These are phyloP conservation scores for Ramphastos sulfuratus DNA, from an alignment of 2,113 vertebrate species.

Conservation along the genomic window DNA sequence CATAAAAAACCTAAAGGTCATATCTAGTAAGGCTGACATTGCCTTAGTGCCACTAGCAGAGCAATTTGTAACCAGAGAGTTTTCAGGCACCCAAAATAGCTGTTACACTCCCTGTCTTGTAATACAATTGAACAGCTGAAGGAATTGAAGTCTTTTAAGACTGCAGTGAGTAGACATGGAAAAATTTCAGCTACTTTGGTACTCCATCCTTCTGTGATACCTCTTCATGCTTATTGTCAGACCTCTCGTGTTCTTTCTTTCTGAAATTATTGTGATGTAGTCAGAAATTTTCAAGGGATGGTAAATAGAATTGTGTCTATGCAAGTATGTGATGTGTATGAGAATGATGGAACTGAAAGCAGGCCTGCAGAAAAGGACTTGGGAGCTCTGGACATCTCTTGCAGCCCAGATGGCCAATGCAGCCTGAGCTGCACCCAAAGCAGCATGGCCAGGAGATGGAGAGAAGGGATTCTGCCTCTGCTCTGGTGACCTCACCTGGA, in stretches of 20 bases:
- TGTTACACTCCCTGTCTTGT: neutral
- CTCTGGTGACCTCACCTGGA: no score
- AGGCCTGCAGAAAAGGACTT: no score
- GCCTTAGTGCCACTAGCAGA: neutral
- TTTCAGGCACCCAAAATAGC: neutral
- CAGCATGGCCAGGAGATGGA: no score
- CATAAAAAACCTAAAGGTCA: constrained; percentile 1
- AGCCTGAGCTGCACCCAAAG: no score
- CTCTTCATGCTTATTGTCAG: neutral
- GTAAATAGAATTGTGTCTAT: neutral
- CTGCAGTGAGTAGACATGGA: neutral
- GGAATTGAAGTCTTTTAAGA: neutral
- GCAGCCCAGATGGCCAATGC: no score
- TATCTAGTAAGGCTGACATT: neutral
- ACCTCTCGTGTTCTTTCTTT: neutral
- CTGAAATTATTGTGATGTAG: neutral
- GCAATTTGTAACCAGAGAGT: constrained; percentile 1
- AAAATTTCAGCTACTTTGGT: neutral
- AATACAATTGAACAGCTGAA: neutral
- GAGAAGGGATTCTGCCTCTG: no score
- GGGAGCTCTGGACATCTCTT: no score
- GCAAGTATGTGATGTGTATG: neutral
- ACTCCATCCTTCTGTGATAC: neutral
- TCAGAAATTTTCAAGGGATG: neutral
- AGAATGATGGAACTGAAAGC: neutral